phyloP scores from a whole-genome alignment of 2,113 vertebrate genomes.

The Muntiacus reevesi region DNA sequence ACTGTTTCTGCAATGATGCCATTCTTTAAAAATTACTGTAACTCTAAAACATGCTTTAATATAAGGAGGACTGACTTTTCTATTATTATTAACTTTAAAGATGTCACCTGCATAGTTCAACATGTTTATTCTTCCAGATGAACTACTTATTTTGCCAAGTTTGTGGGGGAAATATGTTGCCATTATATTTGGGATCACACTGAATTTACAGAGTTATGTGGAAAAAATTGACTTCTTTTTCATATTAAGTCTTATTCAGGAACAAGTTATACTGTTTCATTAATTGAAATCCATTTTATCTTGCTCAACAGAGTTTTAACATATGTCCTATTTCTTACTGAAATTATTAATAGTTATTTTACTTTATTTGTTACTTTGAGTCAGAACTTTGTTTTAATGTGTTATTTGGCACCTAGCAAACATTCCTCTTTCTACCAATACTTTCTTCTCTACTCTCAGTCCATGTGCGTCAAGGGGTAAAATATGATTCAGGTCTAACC shows the following conservation, averaged over 20 bases:
- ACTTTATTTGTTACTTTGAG: not conserved
- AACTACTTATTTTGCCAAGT: not conserved
- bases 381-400: constrained; percentile 23
- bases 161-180: not conserved
- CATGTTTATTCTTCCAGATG: not conserved
- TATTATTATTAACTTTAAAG: constrained; percentile 4
- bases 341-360: constrained; percentile 13
- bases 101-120: not conserved
- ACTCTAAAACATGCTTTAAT: not conserved
- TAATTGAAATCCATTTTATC: constrained; percentile 15
- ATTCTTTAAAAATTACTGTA: not conserved
- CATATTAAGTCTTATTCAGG: not conserved
- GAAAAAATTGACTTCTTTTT: not conserved
- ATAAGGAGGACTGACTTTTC: not conserved
- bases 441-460: not conserved
- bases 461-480: not conserved
- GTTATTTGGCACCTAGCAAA: not conserved
- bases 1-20: not conserved
- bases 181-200: not conserved
- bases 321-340: not conserved
- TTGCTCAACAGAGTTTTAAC: not conserved
- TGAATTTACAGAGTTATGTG: not conserved
- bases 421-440: not conserved
- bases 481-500: not conserved
- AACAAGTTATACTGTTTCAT: not conserved